phyloP scores from a whole-genome alignment of 2,113 vertebrate species.

The Tor tambroides region DNA sequence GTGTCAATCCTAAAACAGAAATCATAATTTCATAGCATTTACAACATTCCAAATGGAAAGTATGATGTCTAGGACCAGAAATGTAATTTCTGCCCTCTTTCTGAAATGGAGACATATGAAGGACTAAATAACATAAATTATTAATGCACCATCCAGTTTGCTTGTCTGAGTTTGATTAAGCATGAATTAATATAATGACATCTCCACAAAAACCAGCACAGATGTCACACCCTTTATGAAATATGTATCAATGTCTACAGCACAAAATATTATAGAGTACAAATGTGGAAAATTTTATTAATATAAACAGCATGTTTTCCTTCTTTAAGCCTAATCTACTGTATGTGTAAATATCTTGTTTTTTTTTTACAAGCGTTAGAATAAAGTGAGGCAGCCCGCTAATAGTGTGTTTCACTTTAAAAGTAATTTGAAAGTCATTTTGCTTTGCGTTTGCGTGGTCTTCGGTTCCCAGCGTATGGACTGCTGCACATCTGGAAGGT shows the following conservation, averaged over 20 bases:
- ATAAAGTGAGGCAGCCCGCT: neutral
- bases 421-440: slow-evolving; percentile 30
- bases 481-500: slow-evolving; percentile 71
- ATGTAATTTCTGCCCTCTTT: too few species aligned
- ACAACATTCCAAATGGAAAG: too few species aligned
- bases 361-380: neutral
- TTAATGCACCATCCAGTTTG: too few species aligned
- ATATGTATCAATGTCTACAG: slow-evolving; percentile 6
- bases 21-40: too few species aligned
- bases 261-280: neutral
- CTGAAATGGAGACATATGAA: too few species aligned
- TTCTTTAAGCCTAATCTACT: too few species aligned
- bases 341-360: neutral
- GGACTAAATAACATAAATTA: too few species aligned
- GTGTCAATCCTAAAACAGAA: too few species aligned
- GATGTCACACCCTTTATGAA: neutral
- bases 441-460: slow-evolving; percentile 51
- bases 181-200: slow-evolving; percentile 14
- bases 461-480: slow-evolving; percentile 55
- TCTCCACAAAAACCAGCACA: too few species aligned
- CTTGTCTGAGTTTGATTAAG: neutral
- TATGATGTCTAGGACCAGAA: too few species aligned
- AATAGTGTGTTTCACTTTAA: slow-evolving; percentile 49
- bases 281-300: too few species aligned
- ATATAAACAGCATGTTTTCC: too few species aligned